Percentiles rank a stretch among this genome's conserved stretches.
Evolutionary conservation across 2,888 invertebrate genomes (phyloP).

Genomic region (Caenorhabditis afra): DNA sequence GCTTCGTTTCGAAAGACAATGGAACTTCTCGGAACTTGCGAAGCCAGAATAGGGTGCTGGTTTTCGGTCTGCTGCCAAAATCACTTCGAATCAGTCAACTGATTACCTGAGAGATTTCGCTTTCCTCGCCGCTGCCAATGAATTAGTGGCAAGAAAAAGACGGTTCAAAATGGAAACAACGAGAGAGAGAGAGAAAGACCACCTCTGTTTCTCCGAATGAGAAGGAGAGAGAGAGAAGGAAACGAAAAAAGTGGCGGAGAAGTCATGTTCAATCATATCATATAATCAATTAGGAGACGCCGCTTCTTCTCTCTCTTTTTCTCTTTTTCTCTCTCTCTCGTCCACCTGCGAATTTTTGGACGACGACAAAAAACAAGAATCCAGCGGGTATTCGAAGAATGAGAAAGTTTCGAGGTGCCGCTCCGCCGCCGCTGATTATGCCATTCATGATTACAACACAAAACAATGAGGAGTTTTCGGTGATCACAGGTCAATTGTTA

Average conservation of each 20-base stretch:
- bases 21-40: too few relatives aligned
- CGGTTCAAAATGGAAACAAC: conserved; percentile 54
- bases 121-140: conserved; percentile 41
- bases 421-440: conserved; percentile 40
- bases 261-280: conserved; percentile 59
- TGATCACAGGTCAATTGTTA: conserved; percentile 53
- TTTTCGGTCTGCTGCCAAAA: conserved; percentile 27
- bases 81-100: conserved; percentile 52
- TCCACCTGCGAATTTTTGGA: conserved; percentile 50
- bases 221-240: conserved; percentile 9
- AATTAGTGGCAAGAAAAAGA: conserved; percentile 51
- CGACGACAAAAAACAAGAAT: conserved; percentile 53
- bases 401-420: conserved; percentile 34
- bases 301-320: conserved; percentile 9
- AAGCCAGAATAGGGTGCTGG: neutral
- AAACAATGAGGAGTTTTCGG: conserved; percentile 16
- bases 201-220: conserved; percentile 30
- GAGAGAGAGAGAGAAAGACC: conserved; percentile 29
- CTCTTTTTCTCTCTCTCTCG: conserved; percentile 19
- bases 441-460: conserved; percentile 38
- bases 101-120: conserved; percentile 41
- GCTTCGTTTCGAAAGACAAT: too few relatives aligned
- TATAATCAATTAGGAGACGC: conserved; percentile 51
- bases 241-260: conserved; percentile 28
- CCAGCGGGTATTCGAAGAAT: conserved; percentile 50